Percentiles rank a stretch among this genome's conserved stretches.
Evolutionary conservation across 2,113 vertebrate genomes (phyloP).

Genomic region (Aleadryas rufinucha): DNA sequence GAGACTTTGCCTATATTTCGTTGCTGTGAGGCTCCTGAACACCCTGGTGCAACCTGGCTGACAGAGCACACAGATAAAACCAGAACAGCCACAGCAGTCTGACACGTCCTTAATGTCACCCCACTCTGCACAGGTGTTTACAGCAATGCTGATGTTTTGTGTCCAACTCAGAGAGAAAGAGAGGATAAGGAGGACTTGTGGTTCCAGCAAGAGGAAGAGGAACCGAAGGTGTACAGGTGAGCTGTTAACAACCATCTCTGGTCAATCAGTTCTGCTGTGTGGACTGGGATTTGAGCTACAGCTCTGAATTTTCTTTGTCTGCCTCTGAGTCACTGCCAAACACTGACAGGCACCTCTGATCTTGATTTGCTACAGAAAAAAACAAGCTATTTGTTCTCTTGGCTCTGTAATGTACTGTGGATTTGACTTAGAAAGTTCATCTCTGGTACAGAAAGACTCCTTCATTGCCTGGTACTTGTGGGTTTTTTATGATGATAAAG

Average conservation of each 20-base stretch:
- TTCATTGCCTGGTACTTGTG: not conserved
- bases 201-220: not conserved
- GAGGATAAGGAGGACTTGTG: not conserved
- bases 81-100: not conserved
- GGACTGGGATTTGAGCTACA: not conserved
- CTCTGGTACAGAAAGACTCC: not conserved
- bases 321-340: not conserved
- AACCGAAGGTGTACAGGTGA: not conserved
- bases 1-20: not conserved
- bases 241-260: not conserved
- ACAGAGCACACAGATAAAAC: not conserved
- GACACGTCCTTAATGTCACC: not conserved
- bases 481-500: not conserved
- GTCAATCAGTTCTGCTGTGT: not conserved
- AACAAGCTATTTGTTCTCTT: not conserved
- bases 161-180: not conserved
- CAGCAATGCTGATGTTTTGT: not conserved
- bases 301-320: not conserved
- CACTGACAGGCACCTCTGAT: not conserved
- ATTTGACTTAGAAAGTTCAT: not conserved
- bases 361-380: not conserved
- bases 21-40: not conserved
- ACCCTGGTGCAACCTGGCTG: rapidly evolving
- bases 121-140: not conserved
- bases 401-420: not conserved